phyloP scores from a whole-genome alignment of 1,140 invertebrate species.

The Drosophila kanapiae region DNA sequence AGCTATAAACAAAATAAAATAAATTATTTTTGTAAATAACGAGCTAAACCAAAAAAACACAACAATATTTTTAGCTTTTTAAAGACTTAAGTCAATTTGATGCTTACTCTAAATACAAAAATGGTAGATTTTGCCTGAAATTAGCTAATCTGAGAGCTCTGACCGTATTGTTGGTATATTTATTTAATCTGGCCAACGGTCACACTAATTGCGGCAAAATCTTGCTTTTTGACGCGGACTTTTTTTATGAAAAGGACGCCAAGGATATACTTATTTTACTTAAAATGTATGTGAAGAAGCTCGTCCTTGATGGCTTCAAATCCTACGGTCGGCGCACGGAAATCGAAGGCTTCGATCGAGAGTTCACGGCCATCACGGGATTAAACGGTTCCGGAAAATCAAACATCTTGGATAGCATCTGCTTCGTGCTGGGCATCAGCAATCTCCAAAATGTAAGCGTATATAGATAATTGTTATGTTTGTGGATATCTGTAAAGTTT shows the following conservation, averaged over 20 bases:
- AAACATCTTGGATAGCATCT: slow-evolving; percentile 99
- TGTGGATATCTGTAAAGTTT: background rate
- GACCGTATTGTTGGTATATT: background rate
- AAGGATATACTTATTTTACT: background rate
- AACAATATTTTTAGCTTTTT: too few relatives aligned
- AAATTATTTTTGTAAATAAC: too few relatives aligned
- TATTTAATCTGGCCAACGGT: background rate
- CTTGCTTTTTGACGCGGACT: slow-evolving; percentile 26
- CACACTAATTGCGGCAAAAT: slow-evolving; percentile 52
- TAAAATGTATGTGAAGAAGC: slow-evolving; percentile 97
- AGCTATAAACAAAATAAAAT: too few relatives aligned
- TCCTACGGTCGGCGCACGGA: slow-evolving; percentile 97
- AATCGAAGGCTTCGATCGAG: slow-evolving; percentile 96
- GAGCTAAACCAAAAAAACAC: too few relatives aligned
- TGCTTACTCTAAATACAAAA: too few relatives aligned
- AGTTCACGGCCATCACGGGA: slow-evolving; percentile 99
- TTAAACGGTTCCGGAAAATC: slow-evolving; percentile 99
- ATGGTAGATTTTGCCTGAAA: too few relatives aligned
- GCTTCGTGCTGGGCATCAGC: slow-evolving; percentile 98
- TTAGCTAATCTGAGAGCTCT: too few relatives aligned
- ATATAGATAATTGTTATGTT: too few relatives aligned
- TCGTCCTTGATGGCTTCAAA: slow-evolving; percentile 99
- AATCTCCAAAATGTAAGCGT: slow-evolving; percentile 94
- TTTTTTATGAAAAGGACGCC: background rate
- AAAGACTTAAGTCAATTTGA: too few relatives aligned